Evolutionary conservation across 2,888 invertebrate species (phyloP), one percentile per base, ranked within the genome.

Genomic region (Meiosimyza decipiens): DNA sequence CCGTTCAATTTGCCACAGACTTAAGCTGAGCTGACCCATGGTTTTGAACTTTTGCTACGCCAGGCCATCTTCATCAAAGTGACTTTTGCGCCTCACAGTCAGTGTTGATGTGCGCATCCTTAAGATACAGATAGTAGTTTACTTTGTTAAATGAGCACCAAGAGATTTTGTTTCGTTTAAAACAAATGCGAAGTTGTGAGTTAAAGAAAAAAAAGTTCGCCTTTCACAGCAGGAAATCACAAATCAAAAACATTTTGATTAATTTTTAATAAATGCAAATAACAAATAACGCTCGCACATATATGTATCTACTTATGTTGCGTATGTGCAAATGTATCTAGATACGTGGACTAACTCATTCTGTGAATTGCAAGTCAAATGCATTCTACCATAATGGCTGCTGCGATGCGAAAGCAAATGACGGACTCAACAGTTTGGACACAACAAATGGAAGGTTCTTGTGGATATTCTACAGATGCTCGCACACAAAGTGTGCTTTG

Each of bases 181-280:
- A 67, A 67, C 67, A 67, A 67, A 55, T 50, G 67, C 67, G 57
- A 16, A 22, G 6, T 13, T 28, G 3, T 22, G 22, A 22, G 22
- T 22, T 22, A 67, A 47, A 47, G 22, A 47, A 67, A 51, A 59
- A 57, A 74, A 77, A 75, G n/a, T n/a, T 76, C 76, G 67, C 64
- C 72, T 64, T 66, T 74, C 82, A 75, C 83, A 84, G 83, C 84
- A 82, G 84, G 84, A 85, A 84, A 82, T 83, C 84, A 81, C 84
- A 82, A 83, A 81, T 84, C 82, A 83, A 79, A 81, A 79, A 75
- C 77, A 76, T 79, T 78, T 83, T 83, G 84, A 85, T 84, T 84
- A 84, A 85, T 84, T 84, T 83, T 80, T 80, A 80, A 81, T 82
- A 82, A 80, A 82, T 82, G 72, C 74, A 74, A 74, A 74, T 74